A percentile compares a stretch with the other conserved stretches of the same genome.
These are phyloP conservation scores for Clitarchus hookeri DNA, from an alignment of 2,888 invertebrate genomes.

Conservation along the genomic window DNA sequence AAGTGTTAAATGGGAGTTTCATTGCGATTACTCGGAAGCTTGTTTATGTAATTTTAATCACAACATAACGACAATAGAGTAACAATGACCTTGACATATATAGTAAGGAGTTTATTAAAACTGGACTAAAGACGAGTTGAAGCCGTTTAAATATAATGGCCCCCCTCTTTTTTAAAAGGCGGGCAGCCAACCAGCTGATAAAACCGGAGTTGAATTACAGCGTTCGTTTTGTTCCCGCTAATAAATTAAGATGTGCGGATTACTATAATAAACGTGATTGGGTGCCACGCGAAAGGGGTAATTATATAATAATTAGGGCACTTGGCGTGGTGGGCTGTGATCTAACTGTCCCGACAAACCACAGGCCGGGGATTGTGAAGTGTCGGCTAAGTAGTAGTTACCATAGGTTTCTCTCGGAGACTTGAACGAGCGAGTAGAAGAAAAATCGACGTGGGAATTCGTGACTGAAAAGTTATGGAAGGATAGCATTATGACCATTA, in stretches of 20 bases:
- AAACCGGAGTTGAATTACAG: slow-evolving; percentile 10
- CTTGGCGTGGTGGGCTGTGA: not conserved
- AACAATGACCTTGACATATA: not conserved
- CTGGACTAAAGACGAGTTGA: not conserved
- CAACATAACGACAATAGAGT: too few species aligned
- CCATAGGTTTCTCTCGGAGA: not conserved
- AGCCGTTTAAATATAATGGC: slow-evolving; percentile 6
- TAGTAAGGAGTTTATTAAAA: not conserved
- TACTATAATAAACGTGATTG: slow-evolving; percentile 24
- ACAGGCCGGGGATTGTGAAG: slow-evolving; percentile 1
- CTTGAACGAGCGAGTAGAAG: slow-evolving; percentile 7
- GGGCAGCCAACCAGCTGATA: slow-evolving; percentile 18
- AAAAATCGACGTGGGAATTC: not conserved
- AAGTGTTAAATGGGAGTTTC: too few species aligned
- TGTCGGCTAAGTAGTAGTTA: slow-evolving; percentile 21
- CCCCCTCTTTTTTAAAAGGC: not conserved
- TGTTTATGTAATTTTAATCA: too few species aligned
- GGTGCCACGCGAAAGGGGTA: slow-evolving; percentile 11
- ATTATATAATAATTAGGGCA: slow-evolving; percentile 23
- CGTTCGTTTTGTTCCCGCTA: slow-evolving; percentile 20
- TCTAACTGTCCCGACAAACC: slow-evolving; percentile 18
- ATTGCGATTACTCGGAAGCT: too few species aligned
- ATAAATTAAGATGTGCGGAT: slow-evolving; percentile 25
- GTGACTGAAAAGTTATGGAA: slow-evolving; percentile 4
- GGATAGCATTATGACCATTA: not conserved